Evolutionary conservation across 2,797 vertebrate genomes (phyloP).

Genomic region (Octomys mimax): DNA sequence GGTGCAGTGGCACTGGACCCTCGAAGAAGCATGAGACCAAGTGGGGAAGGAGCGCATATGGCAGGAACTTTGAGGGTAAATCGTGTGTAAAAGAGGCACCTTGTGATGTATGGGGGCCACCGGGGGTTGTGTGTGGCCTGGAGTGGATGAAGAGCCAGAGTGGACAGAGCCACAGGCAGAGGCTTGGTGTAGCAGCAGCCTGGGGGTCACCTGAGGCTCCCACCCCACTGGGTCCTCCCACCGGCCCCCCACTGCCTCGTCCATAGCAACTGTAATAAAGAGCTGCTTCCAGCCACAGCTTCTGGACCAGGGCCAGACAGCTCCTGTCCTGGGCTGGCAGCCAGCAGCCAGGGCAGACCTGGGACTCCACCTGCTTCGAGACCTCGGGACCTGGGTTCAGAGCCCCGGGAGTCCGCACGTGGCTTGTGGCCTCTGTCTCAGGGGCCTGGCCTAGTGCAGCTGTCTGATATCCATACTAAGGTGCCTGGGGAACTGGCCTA

Average conservation of each 20-base stretch:
- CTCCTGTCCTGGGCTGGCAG: background rate
- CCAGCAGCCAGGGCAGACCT: background rate
- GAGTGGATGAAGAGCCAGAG: fast-evolving
- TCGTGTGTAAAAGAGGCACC: fast-evolving
- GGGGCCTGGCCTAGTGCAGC: background rate
- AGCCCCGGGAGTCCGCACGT: background rate
- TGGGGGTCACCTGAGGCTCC: background rate
- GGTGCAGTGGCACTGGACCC: background rate
- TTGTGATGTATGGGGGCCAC: background rate
- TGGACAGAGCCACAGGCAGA: fast-evolving
- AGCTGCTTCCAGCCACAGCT: conserved; percentile 26
- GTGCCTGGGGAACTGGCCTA: no score
- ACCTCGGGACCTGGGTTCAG: background rate
- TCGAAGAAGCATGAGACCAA: background rate
- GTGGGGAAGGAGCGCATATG: background rate
- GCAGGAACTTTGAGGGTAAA: background rate
- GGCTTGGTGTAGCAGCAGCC: background rate
- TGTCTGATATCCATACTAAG: background rate
- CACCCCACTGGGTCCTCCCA: background rate
- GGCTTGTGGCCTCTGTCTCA: background rate
- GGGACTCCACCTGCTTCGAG: no score
- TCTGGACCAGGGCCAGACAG: background rate
- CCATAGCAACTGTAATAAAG: conserved; percentile 1
- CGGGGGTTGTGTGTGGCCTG: background rate
- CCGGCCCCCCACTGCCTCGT: fast-evolving